Evolutionary conservation across 2,888 invertebrate genomes (phyloP).

Genomic region (Clepsis dumicolana): DNA sequence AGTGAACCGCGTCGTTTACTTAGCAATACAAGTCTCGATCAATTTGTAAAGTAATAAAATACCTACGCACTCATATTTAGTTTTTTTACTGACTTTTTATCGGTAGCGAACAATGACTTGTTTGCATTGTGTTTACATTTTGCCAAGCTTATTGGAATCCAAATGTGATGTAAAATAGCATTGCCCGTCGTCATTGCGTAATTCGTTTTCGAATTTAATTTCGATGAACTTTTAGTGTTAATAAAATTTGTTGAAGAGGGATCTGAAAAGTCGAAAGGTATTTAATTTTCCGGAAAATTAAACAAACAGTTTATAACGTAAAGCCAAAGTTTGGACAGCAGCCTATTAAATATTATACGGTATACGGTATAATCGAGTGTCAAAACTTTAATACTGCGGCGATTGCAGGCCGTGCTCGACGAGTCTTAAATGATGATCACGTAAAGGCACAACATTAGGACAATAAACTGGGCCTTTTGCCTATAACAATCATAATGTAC

Average conservation of each 20-base stretch:
- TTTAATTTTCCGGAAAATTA: conserved; percentile 7
- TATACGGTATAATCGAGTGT: conserved; percentile 48
- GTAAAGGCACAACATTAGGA: conserved; percentile 75
- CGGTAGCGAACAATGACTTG: not conserved
- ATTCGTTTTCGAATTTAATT: not conserved
- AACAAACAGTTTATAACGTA: not conserved
- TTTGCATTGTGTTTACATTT: too few relatives aligned
- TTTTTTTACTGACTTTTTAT: not conserved
- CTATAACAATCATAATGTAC: conserved; percentile 77
- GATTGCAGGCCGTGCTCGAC: conserved; percentile 14
- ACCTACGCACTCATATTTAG: not conserved
- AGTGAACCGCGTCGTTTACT: conserved; percentile 5
- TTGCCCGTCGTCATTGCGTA: not conserved
- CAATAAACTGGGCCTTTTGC: conserved; percentile 77
- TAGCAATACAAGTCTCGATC: not conserved
- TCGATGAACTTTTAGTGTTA: not conserved
- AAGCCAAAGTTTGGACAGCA: conserved; percentile 2
- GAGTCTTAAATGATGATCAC: conserved; percentile 71
- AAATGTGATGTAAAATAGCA: not conserved
- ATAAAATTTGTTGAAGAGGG: not conserved
- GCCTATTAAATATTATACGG: conserved; percentile 22
- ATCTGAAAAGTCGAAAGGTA: not conserved
- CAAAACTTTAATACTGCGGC: conserved; percentile 57
- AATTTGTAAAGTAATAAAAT: not conserved
- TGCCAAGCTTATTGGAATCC: not conserved